Conservation (phyloP, 2,888 invertebrate species). For the Drosophila percnosoma region DNA sequence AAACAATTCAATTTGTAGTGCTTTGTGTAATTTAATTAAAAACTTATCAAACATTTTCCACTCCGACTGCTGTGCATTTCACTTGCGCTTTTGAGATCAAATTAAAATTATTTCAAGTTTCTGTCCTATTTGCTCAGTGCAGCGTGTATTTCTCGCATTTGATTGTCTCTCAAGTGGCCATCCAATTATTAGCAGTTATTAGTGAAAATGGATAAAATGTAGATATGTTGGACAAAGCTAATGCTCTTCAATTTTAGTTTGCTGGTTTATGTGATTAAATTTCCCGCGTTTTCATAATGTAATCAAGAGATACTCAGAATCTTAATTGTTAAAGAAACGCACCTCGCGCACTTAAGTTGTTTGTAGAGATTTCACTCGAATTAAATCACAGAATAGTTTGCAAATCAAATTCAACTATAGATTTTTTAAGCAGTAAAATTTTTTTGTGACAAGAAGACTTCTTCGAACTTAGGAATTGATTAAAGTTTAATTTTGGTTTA, state of each 20-base stretch:
- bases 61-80: slow-evolving; percentile 29
- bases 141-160: slow-evolving; percentile 15
- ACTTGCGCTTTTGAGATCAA: slow-evolving; percentile 38
- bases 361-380: neutral
- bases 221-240: neutral
- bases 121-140: slow-evolving; percentile 20
- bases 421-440: neutral
- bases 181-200: slow-evolving; percentile 6
- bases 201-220: neutral
- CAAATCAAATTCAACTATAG: neutral
- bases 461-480: neutral
- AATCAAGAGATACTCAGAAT: neutral
- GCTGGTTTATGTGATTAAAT: neutral
- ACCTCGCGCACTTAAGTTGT: neutral
- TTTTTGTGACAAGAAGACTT: neutral
- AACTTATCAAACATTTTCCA: slow-evolving; percentile 65
- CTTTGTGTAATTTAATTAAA: slow-evolving; percentile 61
- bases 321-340: neutral
- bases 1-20: slow-evolving; percentile 40
- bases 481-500: slow-evolving; percentile 7
- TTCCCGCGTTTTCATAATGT: neutral
- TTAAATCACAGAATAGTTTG: neutral
- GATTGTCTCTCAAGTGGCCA: slow-evolving; percentile 24
- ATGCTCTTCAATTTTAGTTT: neutral
- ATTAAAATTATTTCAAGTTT: slow-evolving; percentile 50